phyloP scores from a whole-genome alignment of 2,113 vertebrate species.

The Bambusicola thoracicus region DNA sequence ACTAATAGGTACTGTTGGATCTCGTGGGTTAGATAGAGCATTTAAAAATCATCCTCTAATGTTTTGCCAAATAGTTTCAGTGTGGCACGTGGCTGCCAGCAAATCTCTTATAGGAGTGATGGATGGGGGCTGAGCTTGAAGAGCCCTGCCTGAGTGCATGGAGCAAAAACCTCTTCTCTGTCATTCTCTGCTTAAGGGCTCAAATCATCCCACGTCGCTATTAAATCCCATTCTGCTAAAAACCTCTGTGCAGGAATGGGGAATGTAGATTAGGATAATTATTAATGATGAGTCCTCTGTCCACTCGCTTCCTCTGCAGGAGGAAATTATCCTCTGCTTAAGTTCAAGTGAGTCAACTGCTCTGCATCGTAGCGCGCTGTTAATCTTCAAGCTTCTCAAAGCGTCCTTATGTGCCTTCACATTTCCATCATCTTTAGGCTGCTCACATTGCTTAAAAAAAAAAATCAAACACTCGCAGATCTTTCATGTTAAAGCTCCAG shows the following conservation, averaged over 20 bases:
- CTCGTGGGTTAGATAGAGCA: background rate
- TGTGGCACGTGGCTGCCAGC: accelerated
- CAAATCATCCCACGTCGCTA: constrained; percentile 20
- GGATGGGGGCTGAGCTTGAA: background rate
- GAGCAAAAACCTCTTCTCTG: background rate
- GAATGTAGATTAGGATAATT: constrained; percentile 67
- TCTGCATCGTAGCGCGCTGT: constrained; percentile 33
- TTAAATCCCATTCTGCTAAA: constrained; percentile 30
- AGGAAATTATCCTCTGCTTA: constrained; percentile 60
- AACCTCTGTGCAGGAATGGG: background rate
- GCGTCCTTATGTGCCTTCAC: constrained; percentile 12
- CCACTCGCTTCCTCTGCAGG: constrained; percentile 52
- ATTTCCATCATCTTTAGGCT: constrained; percentile 31
- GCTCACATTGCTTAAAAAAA: background rate
- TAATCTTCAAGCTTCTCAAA: constrained; percentile 59
- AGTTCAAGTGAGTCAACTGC: constrained; percentile 58
- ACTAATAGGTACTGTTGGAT: background rate
- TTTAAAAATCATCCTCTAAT: background rate
- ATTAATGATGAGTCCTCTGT: constrained; percentile 63
- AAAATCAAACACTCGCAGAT: background rate
- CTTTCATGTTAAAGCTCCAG: background rate
- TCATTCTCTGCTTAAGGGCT: background rate
- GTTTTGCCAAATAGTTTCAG: background rate
- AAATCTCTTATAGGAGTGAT: background rate
- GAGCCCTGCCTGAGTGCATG: background rate